phyloP scores from a whole-genome alignment of 2,797 vertebrate species.

The Oreochromis grahami region DNA sequence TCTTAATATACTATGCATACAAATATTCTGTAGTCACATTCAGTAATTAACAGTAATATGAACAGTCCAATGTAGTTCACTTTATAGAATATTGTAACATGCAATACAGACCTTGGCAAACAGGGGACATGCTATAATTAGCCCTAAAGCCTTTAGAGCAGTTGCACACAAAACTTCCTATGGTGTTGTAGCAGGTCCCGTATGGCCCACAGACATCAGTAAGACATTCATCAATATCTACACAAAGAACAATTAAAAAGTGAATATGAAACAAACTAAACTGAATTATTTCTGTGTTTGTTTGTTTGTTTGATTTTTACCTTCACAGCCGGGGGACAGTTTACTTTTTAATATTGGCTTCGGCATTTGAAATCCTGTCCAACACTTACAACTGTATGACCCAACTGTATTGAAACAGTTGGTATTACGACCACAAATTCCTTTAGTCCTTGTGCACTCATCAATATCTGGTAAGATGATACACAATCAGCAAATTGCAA shows the following conservation, averaged over 20 bases:
- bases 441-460: neutral
- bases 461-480: neutral
- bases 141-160: neutral
- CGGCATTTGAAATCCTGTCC: neutral
- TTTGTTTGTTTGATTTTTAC: neutral
- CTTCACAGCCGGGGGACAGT: neutral
- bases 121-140: neutral
- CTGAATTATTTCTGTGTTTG: neutral
- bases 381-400: neutral
- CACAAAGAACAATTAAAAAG: neutral
- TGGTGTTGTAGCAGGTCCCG: neutral
- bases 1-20: neutral
- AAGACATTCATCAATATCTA: neutral
- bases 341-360: neutral
- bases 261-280: neutral
- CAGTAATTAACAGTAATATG: neutral
- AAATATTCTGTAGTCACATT: neutral
- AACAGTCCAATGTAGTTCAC: neutral
- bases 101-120: neutral
- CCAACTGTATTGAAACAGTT: accelerated
- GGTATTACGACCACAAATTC: neutral
- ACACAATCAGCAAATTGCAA: neutral
- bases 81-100: neutral
- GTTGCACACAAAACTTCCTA: neutral
- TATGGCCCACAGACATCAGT: neutral